Conservation (phyloP, 1,140 invertebrate species). For the Chironomus striatipennis region DNA sequence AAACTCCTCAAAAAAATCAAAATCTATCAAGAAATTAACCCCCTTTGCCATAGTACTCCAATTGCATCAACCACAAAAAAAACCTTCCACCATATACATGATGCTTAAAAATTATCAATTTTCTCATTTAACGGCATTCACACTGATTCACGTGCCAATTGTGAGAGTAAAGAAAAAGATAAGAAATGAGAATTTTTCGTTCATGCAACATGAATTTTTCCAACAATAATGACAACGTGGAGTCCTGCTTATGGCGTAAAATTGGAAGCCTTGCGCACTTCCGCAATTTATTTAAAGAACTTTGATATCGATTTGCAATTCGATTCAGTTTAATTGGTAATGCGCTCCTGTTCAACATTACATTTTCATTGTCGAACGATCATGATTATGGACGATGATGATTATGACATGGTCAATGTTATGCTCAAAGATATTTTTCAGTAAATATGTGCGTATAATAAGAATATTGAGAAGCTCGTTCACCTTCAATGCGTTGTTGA, state of each 20-base stretch:
- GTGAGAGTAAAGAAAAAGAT: too few relatives aligned
- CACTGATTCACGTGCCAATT: constrained; percentile 17
- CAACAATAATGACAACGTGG: neutral
- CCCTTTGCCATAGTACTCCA: too few relatives aligned
- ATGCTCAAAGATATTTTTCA: too few relatives aligned
- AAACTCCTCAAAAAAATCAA: too few relatives aligned
- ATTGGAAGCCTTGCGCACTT: constrained; percentile 3
- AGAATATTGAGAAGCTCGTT: too few relatives aligned
- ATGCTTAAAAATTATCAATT: too few relatives aligned
- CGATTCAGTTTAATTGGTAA: neutral
- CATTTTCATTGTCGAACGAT: neutral
- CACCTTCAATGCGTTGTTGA: too few relatives aligned
- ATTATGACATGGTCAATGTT: too few relatives aligned
- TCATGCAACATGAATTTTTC: neutral
- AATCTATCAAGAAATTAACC: too few relatives aligned
- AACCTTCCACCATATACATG: too few relatives aligned
- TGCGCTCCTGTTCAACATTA: neutral
- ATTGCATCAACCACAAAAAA: too few relatives aligned
- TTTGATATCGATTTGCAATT: neutral
- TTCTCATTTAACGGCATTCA: constrained; percentile 16
- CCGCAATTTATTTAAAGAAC: neutral
- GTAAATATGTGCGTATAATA: too few relatives aligned
- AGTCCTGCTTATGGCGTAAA: neutral
- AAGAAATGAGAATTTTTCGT: neutral
- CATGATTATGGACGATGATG: neutral